These are phyloP conservation scores for Tokudaia tokunoshimensis DNA, from an alignment of 2,797 vertebrate genomes.

Conservation along the genomic window DNA sequence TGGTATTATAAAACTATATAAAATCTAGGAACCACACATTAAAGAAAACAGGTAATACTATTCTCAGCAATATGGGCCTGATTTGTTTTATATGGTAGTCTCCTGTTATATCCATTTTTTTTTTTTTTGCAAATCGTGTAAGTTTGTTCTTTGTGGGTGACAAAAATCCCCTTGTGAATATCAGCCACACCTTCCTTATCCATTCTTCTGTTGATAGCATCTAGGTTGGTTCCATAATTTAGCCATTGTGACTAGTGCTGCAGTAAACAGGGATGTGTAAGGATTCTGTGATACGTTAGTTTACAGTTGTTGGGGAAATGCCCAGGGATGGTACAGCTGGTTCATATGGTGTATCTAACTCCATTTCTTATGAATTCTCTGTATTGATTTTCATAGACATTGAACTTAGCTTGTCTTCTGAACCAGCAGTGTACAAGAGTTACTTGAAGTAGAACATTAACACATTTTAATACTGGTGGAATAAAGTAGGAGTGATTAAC, in stretches of 20 bases:
- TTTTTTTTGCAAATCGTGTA: background rate
- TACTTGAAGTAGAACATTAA: background rate
- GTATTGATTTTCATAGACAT: background rate
- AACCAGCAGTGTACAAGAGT: background rate
- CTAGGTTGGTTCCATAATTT: background rate
- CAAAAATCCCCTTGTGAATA: background rate
- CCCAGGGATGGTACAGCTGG: background rate
- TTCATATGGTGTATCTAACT: background rate
- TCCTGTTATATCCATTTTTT: background rate
- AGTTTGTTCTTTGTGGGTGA: background rate
- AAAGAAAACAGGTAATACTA: background rate
- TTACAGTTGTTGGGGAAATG: background rate
- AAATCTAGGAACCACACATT: background rate
- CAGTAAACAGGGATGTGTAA: background rate
- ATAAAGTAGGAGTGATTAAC: background rate
- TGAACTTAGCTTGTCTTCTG: background rate
- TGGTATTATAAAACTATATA: background rate
- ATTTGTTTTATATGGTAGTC: background rate
- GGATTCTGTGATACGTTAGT: background rate
- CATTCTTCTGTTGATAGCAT: background rate
- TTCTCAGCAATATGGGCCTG: background rate
- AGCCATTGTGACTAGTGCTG: background rate
- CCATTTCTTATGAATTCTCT: background rate
- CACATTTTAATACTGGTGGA: background rate
- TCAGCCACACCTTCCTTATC: background rate